Evolutionary conservation across 2,113 vertebrate genomes (phyloP).

Genomic region (Plecturocebus donacophilus): DNA sequence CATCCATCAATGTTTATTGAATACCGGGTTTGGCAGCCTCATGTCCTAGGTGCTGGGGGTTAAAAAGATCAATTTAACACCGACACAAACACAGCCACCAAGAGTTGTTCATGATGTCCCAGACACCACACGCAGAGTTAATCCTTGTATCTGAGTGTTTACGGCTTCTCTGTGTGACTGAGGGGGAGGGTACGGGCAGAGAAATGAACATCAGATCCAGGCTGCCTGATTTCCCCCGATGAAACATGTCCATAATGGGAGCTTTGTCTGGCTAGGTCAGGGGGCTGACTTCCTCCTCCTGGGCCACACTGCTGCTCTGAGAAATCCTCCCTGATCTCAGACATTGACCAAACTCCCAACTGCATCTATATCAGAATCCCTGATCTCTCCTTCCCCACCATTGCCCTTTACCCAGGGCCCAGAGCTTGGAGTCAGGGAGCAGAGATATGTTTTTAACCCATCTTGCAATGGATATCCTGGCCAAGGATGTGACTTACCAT

Average conservation of each 20-base stretch:
- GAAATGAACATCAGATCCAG: background rate
- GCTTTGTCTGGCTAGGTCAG: background rate
- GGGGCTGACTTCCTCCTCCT: background rate
- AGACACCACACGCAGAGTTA: slow-evolving; percentile 72
- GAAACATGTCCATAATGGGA: background rate
- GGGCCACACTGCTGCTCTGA: background rate
- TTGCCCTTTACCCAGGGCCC: background rate
- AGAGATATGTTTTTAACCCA: background rate
- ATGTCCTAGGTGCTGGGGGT: background rate
- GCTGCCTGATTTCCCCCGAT: background rate
- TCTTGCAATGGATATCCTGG: background rate
- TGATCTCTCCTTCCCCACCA: background rate
- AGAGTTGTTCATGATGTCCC: slow-evolving; percentile 54
- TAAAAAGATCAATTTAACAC: slow-evolving; percentile 65
- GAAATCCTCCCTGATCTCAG: background rate
- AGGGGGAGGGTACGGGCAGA: background rate
- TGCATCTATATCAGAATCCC: background rate
- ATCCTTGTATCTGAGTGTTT: slow-evolving; percentile 66
- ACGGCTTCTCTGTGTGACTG: background rate
- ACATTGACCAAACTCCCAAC: background rate
- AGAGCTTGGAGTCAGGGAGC: background rate
- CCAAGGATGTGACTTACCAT: background rate
- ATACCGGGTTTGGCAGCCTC: slow-evolving; percentile 11
- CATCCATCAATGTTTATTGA: slow-evolving; percentile 49
- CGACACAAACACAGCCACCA: slow-evolving; percentile 27